Conservation (phyloP, 2,888 invertebrate species). For the Cremastinae sp. region DNA sequence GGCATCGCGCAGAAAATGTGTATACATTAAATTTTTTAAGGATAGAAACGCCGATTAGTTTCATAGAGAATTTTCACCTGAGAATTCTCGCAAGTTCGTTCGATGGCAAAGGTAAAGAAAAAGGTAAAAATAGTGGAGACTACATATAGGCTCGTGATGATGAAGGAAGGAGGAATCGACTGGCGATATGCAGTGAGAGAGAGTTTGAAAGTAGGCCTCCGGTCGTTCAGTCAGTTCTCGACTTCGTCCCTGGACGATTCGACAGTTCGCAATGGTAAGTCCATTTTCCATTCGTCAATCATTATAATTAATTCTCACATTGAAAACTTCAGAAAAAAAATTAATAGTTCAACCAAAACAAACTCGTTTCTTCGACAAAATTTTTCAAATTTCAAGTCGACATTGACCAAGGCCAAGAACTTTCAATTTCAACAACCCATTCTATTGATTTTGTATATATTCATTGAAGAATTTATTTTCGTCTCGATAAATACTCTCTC, state of each 20-base stretch:
- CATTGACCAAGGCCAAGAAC: too few relatives aligned
- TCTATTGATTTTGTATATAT: too few relatives aligned
- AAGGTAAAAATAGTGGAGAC: conserved; percentile 48
- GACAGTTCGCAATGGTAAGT: conserved; percentile 77
- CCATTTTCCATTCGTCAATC: conserved; percentile 36
- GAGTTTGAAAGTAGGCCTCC: conserved; percentile 79
- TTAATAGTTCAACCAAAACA: background rate
- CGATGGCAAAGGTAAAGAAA: conserved; percentile 11
- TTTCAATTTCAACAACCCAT: too few relatives aligned
- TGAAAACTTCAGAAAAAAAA: background rate
- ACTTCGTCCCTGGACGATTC: conserved; percentile 77
- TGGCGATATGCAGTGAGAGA: conserved; percentile 75
- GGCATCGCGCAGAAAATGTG: too few relatives aligned
- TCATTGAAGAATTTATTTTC: too few relatives aligned
- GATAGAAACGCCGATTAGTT: too few relatives aligned
- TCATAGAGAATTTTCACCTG: too few relatives aligned
- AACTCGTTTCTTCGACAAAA: background rate
- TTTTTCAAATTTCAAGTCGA: background rate
- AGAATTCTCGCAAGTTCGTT: background rate
- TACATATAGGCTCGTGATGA: conserved; percentile 51
- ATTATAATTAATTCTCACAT: background rate
- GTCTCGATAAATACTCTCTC: too few relatives aligned
- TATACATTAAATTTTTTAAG: too few relatives aligned
- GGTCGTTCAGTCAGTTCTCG: conserved; percentile 78
- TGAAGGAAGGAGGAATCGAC: conserved; percentile 68